Evolutionary conservation across 1,140 invertebrate species (phyloP), one percentile per base, ranked within the genome.

Genomic region (Drosophila mayri): DNA sequence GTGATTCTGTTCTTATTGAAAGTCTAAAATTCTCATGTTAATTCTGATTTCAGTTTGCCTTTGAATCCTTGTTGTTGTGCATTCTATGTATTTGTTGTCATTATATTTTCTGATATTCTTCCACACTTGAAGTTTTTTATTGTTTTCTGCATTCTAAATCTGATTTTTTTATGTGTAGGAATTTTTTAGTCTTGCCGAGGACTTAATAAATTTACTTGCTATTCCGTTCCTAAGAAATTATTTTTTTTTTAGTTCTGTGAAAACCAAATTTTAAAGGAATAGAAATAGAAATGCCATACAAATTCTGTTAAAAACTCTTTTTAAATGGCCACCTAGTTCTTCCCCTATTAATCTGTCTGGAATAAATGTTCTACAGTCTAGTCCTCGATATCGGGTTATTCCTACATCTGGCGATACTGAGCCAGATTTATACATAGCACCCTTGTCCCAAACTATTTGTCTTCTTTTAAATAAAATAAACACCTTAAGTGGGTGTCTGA

Each of bases 1-100:
- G n/a, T n/a, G n/a, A n/a, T 46, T 46, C 18, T 54, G 37, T 65
- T 68, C 40, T 47, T 66, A 79, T 63, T 32, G 41, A 54, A 64
- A 72, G 50, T 75, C n/a, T 49, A n/a, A 44, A 75, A 68, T 47
- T 40, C 68, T 58, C 38, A 59, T 80, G 72, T 75, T 77, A 77
- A 87, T 87, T 82, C 71, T 68, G 67, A 75, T 90, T 88, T 66
- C 37, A 62, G 73, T 57, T 32, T 22, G 64, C 54, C 28, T 47
- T 67, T 67, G 40, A 47, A 54, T 55, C 16, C 52, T 22, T 74
- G 44, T 57, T 30, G n/a, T 16, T 40, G 25, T 58, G 10, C 28
- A 35, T 44, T 18, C 9, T 16, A 12, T 59, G 44, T 7, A 14
- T 3, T 22, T 64, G n/a, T 47, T 57, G 43, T 35, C 16, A 22